Conservation (phyloP, 2,113 vertebrate genomes). For the Aix galericulata region DNA sequence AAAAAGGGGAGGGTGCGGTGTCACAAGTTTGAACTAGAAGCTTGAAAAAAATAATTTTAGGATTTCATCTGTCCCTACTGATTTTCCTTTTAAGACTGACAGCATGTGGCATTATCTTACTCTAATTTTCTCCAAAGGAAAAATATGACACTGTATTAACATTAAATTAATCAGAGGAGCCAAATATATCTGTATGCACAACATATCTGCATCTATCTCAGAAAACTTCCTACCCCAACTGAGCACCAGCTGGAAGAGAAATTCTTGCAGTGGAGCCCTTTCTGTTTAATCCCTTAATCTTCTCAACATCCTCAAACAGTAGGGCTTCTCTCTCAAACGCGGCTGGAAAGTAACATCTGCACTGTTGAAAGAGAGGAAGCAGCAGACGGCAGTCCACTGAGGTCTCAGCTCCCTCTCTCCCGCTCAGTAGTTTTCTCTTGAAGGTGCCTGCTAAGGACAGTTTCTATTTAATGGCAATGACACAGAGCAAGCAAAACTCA, state of each 20-base stretch:
- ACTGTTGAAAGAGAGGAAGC: conserved; percentile 36
- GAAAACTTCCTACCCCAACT: conserved; percentile 37
- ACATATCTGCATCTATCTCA: background rate
- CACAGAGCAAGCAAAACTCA: background rate
- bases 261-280: conserved; percentile 66
- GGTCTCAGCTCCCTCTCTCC: background rate
- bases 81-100: conserved; percentile 24
- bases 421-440: background rate
- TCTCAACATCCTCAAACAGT: conserved; percentile 72
- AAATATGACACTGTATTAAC: conserved; percentile 19
- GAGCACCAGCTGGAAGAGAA: conserved; percentile 67
- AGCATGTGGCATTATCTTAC: background rate
- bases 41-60: background rate
- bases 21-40: background rate
- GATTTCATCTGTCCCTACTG: background rate
- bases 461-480: conserved; percentile 11
- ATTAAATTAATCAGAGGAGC: conserved; percentile 30
- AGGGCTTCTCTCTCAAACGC: conserved; percentile 69
- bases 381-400: conserved; percentile 40
- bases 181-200: conserved; percentile 11
- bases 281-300: conserved; percentile 75
- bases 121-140: conserved; percentile 37
- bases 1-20: background rate
- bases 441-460: conserved; percentile 12
- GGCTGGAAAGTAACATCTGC: conserved; percentile 69